Base-by-base conservation (phyloP, 2,797 vertebrate species). In the Florisuga fusca region DNA sequence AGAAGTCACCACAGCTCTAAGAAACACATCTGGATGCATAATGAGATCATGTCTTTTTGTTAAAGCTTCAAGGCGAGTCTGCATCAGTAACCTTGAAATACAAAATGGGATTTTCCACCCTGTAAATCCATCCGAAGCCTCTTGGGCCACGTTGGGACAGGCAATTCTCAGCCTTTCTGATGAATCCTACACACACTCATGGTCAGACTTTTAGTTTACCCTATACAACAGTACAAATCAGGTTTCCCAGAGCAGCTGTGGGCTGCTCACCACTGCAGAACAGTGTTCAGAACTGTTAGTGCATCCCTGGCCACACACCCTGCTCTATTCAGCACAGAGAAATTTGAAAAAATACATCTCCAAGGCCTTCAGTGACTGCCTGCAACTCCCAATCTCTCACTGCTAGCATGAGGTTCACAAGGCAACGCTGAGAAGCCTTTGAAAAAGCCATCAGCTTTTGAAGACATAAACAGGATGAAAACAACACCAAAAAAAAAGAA, bases 1-100 rank as follows among this genome's bases (percentile, higher is more conserved):
- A 29, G 38, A 85, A 85, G 51, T 48, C 31, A 36, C 16, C 26
- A 31, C 8, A 57, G 75, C 72, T 80, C 68, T 62, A 50, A 36
- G 75, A 61, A 87, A 64, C 5, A 51, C 64, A 80, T 53, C 66
- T 59, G 76, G 69, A 80, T 12, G 25, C 12, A 17, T 54, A 89
- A 72, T 27, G 61, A 90, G 72, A 51, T 68, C 58, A 76, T 4
- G 51, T 80, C 53, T 75, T 29, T 93, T 89, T 63, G 46, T 41
- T 87, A 81, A 81, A 87, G 62, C 68, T 69, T 76, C 93, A 79
- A 51, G 90, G 74, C 9, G 16, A 95, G n/a, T 50, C 78, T 77
- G 61, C 64, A 67, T 34, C 93, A 68, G 71, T 62, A 63, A 92
- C 81, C 90, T 80, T 88, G 88, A 94, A 94, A 92, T 20, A 67